These are phyloP conservation scores for Heptranchias perlo DNA, from an alignment of 2,113 vertebrate genomes.

Conservation along the genomic window DNA sequence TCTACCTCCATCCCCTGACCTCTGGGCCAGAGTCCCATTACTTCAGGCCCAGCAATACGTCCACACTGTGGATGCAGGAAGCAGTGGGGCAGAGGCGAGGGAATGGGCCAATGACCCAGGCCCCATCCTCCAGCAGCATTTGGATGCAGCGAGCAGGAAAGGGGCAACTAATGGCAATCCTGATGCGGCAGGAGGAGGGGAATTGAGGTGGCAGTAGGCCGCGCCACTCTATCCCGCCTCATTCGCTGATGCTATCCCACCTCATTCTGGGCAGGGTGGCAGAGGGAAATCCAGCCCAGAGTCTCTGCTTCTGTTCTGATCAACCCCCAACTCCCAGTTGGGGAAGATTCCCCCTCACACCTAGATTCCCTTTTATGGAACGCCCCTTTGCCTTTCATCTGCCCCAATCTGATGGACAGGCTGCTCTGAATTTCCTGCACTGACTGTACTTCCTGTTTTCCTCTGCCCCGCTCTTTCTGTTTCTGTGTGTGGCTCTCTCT, in stretches of 20 bases:
- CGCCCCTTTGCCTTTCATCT: no score
- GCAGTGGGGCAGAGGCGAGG: not conserved
- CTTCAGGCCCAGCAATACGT: not conserved
- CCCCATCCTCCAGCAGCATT: not conserved
- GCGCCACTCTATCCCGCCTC: not conserved
- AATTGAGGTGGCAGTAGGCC: not conserved
- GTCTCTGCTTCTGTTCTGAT: not conserved
- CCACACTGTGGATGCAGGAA: no score
- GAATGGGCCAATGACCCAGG: not conserved
- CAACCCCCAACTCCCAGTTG: not conserved
- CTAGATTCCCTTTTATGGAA: not conserved
- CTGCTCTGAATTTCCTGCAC: not conserved
- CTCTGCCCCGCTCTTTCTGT: not conserved
- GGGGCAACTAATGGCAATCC: not conserved
- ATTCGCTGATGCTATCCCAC: not conserved
- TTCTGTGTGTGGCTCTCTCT: slow-evolving; percentile 48
- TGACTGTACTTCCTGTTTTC: slow-evolving; percentile 3
- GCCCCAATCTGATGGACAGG: not conserved
- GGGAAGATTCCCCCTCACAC: not conserved
- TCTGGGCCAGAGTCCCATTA: not conserved
- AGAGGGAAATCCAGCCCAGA: not conserved
- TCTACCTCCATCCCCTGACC: not conserved
- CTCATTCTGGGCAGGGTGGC: not conserved
- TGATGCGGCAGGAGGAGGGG: not conserved
- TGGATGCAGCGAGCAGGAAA: not conserved